Conservation (phyloP, 1,140 invertebrate species). For the Apocrypta bakeri region DNA sequence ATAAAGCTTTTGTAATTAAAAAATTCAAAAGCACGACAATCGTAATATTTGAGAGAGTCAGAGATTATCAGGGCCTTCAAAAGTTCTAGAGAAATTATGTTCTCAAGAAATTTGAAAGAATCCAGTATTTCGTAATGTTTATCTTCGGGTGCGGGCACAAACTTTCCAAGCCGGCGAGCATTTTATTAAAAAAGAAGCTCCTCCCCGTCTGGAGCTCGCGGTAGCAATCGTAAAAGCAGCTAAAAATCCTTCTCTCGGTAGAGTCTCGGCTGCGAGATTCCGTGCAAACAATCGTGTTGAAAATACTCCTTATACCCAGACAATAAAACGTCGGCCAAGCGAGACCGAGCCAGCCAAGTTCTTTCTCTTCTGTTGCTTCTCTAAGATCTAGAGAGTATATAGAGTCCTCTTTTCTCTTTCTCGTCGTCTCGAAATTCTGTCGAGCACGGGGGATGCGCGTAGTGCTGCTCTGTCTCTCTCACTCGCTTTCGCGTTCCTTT, state of each 20-base stretch:
- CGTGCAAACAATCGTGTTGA: constrained; percentile 54
- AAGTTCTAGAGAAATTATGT: no score
- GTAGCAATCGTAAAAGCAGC: constrained; percentile 1
- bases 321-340: constrained; percentile 57
- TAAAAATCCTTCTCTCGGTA: constrained; percentile 13
- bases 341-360: constrained; percentile 33
- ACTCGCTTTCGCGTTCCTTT: constrained; percentile 52
- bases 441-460: constrained; percentile 8
- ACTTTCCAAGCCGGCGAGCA: background rate
- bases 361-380: constrained; percentile 3
- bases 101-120: background rate
- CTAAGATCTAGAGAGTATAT: background rate
- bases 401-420: background rate
- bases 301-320: constrained; percentile 59
- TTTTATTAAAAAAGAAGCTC: background rate
- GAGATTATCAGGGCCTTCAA: no score
- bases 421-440: background rate
- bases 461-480: constrained; percentile 30
- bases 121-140: background rate
- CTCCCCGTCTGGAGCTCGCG: background rate
- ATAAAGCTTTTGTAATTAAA: no score
- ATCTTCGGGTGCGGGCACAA: background rate
- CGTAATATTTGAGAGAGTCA: no score
- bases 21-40: no score
- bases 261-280: background rate